A percentile compares a stretch with the other conserved stretches of the same genome.
Conservation (phyloP, 2,797 vertebrate species). For the Pantherophis alleghaniensis region DNA sequence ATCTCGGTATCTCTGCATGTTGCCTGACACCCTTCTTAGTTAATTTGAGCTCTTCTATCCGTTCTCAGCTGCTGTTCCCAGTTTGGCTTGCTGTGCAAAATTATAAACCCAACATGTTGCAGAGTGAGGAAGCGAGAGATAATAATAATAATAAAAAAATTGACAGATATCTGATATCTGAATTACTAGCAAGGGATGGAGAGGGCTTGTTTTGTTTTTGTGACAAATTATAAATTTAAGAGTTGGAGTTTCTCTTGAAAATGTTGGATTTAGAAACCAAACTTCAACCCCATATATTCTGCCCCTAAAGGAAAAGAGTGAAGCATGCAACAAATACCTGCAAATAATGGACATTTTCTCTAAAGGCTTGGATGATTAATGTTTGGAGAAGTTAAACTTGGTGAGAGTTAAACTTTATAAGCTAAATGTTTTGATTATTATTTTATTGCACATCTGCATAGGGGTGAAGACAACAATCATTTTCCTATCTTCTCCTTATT, state of each 20-base stretch:
- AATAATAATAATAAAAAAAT: background rate
- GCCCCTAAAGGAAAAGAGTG: background rate
- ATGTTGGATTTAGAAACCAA: background rate
- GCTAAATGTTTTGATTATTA: background rate
- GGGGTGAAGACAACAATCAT: background rate
- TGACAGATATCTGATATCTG: background rate
- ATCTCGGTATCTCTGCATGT: background rate
- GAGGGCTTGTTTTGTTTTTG: background rate
- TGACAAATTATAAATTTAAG: background rate
- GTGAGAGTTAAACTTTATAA: background rate
- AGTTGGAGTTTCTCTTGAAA: background rate
- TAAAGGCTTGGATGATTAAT: background rate
- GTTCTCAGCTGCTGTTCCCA: slow-evolving; percentile 12
- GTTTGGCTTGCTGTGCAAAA: slow-evolving; percentile 17
- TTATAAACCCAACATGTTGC: background rate
- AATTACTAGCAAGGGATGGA: background rate
- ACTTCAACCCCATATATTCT: background rate
- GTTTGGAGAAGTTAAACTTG: background rate
- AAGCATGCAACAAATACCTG: background rate
- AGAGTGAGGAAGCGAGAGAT: background rate
- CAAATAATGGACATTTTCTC: background rate
- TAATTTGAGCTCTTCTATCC: slow-evolving; percentile 14
- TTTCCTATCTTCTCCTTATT: background rate
- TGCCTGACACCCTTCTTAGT: background rate
- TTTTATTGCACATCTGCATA: background rate